Evolutionary conservation across 2,113 vertebrate genomes (phyloP).

Genomic region (Urocitellus parryii): DNA sequence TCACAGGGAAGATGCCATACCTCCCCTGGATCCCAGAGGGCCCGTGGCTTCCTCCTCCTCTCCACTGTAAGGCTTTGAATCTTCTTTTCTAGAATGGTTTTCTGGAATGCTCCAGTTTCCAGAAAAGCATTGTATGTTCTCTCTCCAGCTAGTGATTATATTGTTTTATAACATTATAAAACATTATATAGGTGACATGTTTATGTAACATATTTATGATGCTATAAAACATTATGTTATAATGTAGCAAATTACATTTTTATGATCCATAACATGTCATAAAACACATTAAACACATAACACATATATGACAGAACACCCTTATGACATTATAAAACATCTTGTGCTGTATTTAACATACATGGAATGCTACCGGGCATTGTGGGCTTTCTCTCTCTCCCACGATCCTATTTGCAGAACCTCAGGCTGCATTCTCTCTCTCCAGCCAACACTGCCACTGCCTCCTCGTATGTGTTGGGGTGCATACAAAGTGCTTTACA

Average conservation of each 20-base stretch:
- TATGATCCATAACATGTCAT: neutral
- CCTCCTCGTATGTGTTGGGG: rapidly evolving
- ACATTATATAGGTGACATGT: neutral
- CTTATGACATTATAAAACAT: neutral
- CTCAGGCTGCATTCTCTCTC: neutral
- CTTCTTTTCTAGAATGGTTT: neutral
- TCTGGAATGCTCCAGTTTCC: neutral
- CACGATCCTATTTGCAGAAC: too few species aligned
- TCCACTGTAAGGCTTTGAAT: neutral
- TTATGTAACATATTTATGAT: neutral
- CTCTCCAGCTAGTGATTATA: neutral
- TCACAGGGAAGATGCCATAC: rapidly evolving
- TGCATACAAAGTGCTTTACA: rapidly evolving
- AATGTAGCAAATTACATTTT: neutral
- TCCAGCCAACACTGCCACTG: too few species aligned
- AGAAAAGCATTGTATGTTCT: neutral
- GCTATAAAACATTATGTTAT: neutral
- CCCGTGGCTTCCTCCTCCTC: too few species aligned
- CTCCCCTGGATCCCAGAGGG: too few species aligned
- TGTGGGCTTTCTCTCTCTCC: neutral
- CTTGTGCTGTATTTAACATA: neutral
- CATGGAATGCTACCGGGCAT: too few species aligned
- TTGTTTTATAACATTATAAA: neutral
- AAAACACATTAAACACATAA: neutral
- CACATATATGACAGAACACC: neutral